phyloP scores from a whole-genome alignment of 2,113 vertebrate genomes.

The Scytalopus superciliaris region DNA sequence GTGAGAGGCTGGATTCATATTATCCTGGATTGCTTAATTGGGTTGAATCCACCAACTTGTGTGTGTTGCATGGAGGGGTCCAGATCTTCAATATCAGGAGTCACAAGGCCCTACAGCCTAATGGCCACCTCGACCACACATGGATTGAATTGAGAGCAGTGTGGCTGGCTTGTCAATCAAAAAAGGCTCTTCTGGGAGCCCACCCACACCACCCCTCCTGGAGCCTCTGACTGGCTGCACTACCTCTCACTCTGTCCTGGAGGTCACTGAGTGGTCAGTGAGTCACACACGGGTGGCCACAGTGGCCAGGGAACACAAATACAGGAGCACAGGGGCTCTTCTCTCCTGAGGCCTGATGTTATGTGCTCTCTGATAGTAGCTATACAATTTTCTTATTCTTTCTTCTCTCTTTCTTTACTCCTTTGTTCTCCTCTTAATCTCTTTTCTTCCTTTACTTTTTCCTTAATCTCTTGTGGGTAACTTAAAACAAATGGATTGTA shows the following conservation, averaged over 20 bases:
- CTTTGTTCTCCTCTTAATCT: background rate
- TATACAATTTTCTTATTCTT: background rate
- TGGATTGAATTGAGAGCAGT: background rate
- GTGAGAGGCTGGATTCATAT: background rate
- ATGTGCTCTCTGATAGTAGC: background rate
- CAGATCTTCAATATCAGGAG: background rate
- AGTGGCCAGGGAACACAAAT: background rate
- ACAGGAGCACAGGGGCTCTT: background rate
- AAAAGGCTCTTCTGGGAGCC: background rate
- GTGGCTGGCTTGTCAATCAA: background rate
- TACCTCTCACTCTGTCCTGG: too few relatives aligned
- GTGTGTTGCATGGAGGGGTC: too few relatives aligned
- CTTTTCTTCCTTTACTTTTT: background rate
- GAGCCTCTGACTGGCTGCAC: background rate
- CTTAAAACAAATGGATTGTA: background rate
- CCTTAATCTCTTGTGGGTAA: background rate
- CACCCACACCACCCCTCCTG: background rate
- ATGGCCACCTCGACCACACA: background rate
- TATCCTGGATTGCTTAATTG: background rate
- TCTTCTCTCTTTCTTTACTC: background rate
- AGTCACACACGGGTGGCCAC: background rate
- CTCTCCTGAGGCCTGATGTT: background rate
- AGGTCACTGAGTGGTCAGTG: background rate
- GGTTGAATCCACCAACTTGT: background rate
- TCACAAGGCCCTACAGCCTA: background rate